Evolutionary conservation across 2,888 invertebrate species (phyloP), one percentile per base, ranked within the genome.

Genomic region (Meandrusa payeni): DNA sequence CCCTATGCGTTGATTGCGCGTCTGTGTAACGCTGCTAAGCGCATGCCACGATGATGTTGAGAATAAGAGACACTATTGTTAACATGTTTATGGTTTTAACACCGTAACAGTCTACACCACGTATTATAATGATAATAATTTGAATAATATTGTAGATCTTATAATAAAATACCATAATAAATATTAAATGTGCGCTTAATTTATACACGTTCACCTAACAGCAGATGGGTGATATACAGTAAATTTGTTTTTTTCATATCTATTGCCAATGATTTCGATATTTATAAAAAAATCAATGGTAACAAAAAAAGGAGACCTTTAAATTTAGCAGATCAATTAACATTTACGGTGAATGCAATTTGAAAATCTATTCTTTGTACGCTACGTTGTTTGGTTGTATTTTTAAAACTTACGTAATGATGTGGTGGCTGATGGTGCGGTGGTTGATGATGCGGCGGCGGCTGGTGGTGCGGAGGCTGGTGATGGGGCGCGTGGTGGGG

Each of bases 371-470:
- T n/a, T n/a, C n/a, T n/a, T n/a, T 5, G 10, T 20, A 11, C 32
- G 19, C 12, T n/a, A 32, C 15, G 15, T 4, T 15, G 2, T 2
- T 4, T 15, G 15, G 15, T 15, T 23, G n/a, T n/a, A n/a, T n/a
- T n/a, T 23, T 7, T 1, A 7, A 2, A 13, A 22, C 92, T 92
- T 83, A 93, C 93, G 75, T 92, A 93, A 80, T 92, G 92, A 69
- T 89, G 90, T 57, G 88, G 90, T 56, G 87, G 88, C 57, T 86
- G 90, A 55, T 89, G 88, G 55, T 90, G 91, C 59, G 89, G 86
- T 65, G 89, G 74, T 59, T 90, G 92, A 64, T 92, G 93, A 47
- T 95, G 93, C 42, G 96, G 95, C 53, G 96, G 90, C 63, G 96
- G 96, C 64, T 95, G 95, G 77, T 95, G 95, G 57, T 95, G 91